These are phyloP conservation scores for Zeus faber DNA, from an alignment of 2,113 vertebrate species.

Conservation along the genomic window DNA sequence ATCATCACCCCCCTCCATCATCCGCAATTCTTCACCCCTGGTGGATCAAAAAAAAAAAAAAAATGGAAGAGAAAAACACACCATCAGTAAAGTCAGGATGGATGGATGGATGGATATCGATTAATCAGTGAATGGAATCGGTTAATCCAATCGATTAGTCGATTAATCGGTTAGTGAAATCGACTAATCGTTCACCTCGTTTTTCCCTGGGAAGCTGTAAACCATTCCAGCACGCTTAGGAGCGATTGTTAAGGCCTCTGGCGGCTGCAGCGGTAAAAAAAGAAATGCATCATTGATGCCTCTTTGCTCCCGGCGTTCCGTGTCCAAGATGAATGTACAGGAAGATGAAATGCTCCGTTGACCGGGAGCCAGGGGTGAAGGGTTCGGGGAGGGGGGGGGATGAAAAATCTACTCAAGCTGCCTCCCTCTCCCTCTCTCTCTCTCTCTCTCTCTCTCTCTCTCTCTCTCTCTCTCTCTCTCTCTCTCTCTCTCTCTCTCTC, in stretches of 20 bases:
- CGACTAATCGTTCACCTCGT: too few relatives aligned
- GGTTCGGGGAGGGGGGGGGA: slow-evolving; percentile 38
- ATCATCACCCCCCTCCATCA: too few relatives aligned
- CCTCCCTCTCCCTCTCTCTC: slow-evolving; percentile 2
- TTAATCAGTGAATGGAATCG: too few relatives aligned
- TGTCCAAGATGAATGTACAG: slow-evolving; percentile 67
- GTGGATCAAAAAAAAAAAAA: too few relatives aligned
- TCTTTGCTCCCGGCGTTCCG: slow-evolving; percentile 43
- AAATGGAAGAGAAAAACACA: too few relatives aligned
- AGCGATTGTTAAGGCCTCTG: slow-evolving; percentile 30
- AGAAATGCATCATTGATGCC: slow-evolving; percentile 66
- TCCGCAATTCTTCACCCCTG: too few relatives aligned
- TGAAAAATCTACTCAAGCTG: slow-evolving; percentile 60
- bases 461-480: not conserved
- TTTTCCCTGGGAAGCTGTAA: not conserved
- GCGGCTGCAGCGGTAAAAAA: slow-evolving; percentile 21
- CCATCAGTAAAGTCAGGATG: too few relatives aligned
- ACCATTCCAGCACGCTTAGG: not conserved
- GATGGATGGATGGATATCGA: too few relatives aligned
- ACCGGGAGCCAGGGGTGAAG: slow-evolving; percentile 63
- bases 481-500: slow-evolving; percentile 5
- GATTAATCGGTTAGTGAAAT: too few relatives aligned
- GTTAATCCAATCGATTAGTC: too few relatives aligned
- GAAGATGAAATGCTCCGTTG: slow-evolving; percentile 68
- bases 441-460: not conserved